Conservation (phyloP, 2,888 invertebrate species). For the Netelia inedita region DNA sequence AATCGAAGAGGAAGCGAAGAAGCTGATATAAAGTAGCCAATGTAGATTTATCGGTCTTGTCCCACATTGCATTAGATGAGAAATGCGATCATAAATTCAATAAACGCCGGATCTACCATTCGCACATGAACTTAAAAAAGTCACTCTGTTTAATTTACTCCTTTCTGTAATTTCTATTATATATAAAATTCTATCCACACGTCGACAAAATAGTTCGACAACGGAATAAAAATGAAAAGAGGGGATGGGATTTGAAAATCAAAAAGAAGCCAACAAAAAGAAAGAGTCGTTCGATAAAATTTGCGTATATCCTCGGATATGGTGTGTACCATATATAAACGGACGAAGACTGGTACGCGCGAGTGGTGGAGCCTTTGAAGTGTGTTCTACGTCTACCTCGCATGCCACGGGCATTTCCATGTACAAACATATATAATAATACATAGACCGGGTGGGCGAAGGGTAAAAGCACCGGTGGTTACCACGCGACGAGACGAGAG, state of each 20-base stretch:
- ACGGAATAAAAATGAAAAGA: conserved; percentile 44
- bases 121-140: background rate
- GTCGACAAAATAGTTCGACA: background rate
- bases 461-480: conserved; percentile 32
- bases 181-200: too few species aligned
- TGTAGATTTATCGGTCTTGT: conserved; percentile 10
- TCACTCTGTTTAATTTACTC: background rate
- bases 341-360: conserved; percentile 53
- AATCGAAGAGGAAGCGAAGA: conserved; percentile 40
- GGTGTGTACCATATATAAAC: conserved; percentile 29
- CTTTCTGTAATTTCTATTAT: too few species aligned
- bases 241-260: conserved; percentile 35
- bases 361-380: conserved; percentile 61
- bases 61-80: background rate
- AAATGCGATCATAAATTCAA: conserved; percentile 23
- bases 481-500: conserved; percentile 55
- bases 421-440: background rate
- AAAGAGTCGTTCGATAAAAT: conserved; percentile 34
- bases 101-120: background rate
- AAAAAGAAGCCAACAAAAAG: conserved; percentile 25
- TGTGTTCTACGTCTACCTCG: conserved; percentile 36
- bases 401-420: conserved; percentile 39
- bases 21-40: conserved; percentile 35
- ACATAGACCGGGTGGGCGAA: background rate
- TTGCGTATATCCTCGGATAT: conserved; percentile 38